Percentiles rank a stretch among this genome's conserved stretches.
These are phyloP conservation scores for Raja brachyura DNA, from an alignment of 2,113 vertebrate genomes.

Conservation along the genomic window DNA sequence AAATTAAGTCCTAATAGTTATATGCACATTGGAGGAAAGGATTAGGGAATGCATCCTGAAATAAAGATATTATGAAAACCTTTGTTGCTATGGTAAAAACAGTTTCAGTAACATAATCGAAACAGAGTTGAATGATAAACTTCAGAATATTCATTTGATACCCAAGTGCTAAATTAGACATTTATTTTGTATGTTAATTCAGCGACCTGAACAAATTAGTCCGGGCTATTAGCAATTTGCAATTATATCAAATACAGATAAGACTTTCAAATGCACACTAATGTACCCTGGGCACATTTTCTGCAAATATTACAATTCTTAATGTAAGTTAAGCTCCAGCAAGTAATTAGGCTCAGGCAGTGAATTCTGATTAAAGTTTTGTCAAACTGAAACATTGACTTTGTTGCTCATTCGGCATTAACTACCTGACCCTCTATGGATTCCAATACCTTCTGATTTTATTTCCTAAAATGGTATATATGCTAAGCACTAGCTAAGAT, in stretches of 20 bases:
- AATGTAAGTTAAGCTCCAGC: neutral
- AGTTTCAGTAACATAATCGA: neutral
- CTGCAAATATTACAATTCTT: constrained; percentile 20
- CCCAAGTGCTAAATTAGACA: neutral
- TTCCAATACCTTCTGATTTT: no score
- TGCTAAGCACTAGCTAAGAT: neutral
- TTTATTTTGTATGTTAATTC: neutral
- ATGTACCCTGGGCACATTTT: neutral
- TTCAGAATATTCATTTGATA: neutral
- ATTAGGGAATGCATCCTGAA: neutral
- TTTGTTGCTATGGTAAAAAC: neutral
- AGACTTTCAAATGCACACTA: neutral
- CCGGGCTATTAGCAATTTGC: neutral
- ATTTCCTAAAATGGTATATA: neutral
- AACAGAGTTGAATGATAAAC: neutral
- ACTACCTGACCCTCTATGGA: no score
- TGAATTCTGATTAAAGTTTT: no score
- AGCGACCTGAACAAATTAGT: neutral
- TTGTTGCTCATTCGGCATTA: no score
- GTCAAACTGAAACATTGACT: no score
- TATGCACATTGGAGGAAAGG: neutral
- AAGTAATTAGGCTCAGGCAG: neutral
- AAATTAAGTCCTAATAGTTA: neutral
- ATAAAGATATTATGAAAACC: neutral
- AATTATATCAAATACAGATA: neutral